Percentiles rank a stretch among this genome's conserved stretches.
Evolutionary conservation across 2,113 vertebrate species (phyloP).

Genomic region (Thamnophis sirtalis): DNA sequence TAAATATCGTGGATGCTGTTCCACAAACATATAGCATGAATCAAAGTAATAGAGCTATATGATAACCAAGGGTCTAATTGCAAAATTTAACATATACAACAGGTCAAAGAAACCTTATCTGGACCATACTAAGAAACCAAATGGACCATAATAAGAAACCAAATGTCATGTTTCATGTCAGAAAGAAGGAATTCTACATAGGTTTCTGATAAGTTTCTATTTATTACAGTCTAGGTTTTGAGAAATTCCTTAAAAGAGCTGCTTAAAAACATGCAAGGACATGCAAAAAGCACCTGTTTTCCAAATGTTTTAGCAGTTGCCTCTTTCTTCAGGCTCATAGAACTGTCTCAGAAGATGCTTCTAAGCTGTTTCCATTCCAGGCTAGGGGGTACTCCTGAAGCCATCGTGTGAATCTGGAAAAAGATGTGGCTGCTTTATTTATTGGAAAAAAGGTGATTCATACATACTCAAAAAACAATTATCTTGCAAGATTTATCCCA

Average conservation of each 20-base stretch:
- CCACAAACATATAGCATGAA: not conserved
- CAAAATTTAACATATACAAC: not conserved
- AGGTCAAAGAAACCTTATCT: not conserved
- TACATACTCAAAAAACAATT: not conserved
- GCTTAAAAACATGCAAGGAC: not conserved
- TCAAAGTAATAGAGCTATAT: not conserved
- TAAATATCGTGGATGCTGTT: not conserved
- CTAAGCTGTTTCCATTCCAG: not conserved
- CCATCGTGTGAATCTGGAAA: not conserved
- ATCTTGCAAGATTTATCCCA: not conserved
- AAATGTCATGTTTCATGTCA: not conserved
- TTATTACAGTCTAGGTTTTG: not conserved
- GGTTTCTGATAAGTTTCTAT: not conserved
- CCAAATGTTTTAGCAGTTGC: not conserved
- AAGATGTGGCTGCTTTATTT: not conserved
- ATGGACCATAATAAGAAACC: not conserved
- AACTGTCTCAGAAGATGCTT: not conserved
- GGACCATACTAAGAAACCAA: not conserved
- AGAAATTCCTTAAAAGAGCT: not conserved
- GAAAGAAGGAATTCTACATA: not conserved
- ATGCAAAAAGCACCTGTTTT: not conserved
- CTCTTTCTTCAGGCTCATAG: not conserved
- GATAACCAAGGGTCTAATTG: not conserved
- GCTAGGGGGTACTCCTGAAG: not conserved
- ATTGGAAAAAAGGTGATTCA: not conserved